Evolutionary conservation across 2,113 vertebrate species (phyloP).

Genomic region (Pedetes capensis): DNA sequence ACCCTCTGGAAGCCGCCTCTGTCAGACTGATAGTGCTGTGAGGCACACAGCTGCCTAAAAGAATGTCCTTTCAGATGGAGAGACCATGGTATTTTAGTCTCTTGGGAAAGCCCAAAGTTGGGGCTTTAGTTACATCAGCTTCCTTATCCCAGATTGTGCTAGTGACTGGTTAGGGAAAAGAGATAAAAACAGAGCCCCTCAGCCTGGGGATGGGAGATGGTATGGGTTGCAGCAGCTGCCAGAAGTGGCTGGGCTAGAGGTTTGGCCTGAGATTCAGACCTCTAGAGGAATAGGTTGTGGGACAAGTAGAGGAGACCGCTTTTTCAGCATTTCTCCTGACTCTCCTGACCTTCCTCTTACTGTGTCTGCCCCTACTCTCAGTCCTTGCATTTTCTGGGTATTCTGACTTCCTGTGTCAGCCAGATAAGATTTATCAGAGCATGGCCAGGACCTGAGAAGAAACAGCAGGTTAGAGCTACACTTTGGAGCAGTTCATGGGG

Average conservation of each 20-base stretch:
- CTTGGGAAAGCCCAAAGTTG: neutral
- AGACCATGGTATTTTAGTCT: neutral
- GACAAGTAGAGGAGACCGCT: neutral
- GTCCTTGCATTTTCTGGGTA: neutral
- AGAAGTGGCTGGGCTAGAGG: neutral
- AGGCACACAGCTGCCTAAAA: neutral
- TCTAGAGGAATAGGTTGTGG: neutral
- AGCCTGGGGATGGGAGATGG: neutral
- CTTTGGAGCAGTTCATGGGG: neutral
- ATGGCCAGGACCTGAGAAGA: neutral
- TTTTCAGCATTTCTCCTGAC: neutral
- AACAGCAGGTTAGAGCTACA: neutral
- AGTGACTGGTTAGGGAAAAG: neutral
- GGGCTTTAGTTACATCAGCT: neutral
- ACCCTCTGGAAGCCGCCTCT: neutral
- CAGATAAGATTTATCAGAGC: conserved; percentile 16
- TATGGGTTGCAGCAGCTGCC: neutral
- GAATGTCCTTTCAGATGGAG: neutral
- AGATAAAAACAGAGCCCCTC: neutral
- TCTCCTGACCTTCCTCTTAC: neutral
- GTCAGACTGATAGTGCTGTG: neutral
- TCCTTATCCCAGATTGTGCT: neutral
- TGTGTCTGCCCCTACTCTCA: neutral
- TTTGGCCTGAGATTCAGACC: neutral
- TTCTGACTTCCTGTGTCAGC: neutral